These are phyloP conservation scores for Sus scrofa DNA, from an alignment of 2,113 vertebrate genomes.

Conservation along the genomic window T2T-Sscrofa CM000822.6:71646501-71647000, in stretches of 20 bases:
- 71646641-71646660: conserved; percentile 2
- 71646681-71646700: not conserved
- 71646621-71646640: conserved; percentile 7
- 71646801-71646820: not conserved
- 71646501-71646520: not conserved
- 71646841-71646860: not conserved
- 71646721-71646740: not conserved
- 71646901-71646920: not conserved
- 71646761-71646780: not conserved
- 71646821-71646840: not conserved
- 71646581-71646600: not conserved
- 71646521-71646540: not conserved
- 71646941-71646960: not conserved
- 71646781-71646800: not conserved
- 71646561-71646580: not conserved
- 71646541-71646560: conserved; percentile 15
- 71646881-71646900: not conserved
- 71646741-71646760: not conserved
- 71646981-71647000: not conserved
- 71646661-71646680: not conserved
- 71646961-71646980: not conserved
- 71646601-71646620: not conserved
- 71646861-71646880: not conserved
- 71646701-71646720: not conserved
- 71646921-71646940: not conserved